These are phyloP conservation scores for Bembecia ichneumoniformis DNA, from an alignment of 2,888 invertebrate genomes.

Conservation along the genomic window DNA sequence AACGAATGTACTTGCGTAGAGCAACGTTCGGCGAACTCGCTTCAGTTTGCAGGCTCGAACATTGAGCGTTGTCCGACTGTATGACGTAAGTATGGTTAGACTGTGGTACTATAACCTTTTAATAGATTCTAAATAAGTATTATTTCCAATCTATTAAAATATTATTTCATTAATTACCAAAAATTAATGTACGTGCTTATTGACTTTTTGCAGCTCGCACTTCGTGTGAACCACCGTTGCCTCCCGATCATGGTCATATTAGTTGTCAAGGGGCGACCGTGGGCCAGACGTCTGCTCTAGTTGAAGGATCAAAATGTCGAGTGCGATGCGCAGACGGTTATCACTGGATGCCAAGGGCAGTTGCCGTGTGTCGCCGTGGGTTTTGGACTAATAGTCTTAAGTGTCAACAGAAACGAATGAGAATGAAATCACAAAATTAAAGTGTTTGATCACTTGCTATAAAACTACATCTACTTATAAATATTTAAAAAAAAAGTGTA, in stretches of 20 bases:
- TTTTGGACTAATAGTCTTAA: constrained; percentile 39
- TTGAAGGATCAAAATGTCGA: constrained; percentile 50
- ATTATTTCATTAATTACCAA: neutral
- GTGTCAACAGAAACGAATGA: constrained; percentile 24
- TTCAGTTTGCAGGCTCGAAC: too few species aligned
- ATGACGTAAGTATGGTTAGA: too few species aligned
- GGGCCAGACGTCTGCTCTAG: constrained; percentile 22
- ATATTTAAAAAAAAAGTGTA: neutral
- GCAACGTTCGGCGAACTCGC: too few species aligned
- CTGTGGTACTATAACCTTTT: too few species aligned
- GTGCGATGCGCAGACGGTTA: constrained; percentile 43
- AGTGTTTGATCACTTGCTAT: neutral
- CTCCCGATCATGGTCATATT: constrained; percentile 42
- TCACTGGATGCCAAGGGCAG: constrained; percentile 26
- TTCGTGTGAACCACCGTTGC: constrained; percentile 39
- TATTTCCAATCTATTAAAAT: too few species aligned
- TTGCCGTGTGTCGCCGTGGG: constrained; percentile 44
- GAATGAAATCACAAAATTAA: neutral
- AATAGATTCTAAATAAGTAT: too few species aligned
- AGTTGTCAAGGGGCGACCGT: constrained; percentile 42
- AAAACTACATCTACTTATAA: neutral
- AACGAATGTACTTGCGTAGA: too few species aligned
- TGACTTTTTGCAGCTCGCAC: constrained; percentile 28
- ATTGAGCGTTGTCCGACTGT: too few species aligned
- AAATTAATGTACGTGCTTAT: neutral